A percentile compares a stretch with the other conserved stretches of the same genome.
phyloP scores from a whole-genome alignment of 2,797 vertebrate species.

The Alosa sapidissima region DNA sequence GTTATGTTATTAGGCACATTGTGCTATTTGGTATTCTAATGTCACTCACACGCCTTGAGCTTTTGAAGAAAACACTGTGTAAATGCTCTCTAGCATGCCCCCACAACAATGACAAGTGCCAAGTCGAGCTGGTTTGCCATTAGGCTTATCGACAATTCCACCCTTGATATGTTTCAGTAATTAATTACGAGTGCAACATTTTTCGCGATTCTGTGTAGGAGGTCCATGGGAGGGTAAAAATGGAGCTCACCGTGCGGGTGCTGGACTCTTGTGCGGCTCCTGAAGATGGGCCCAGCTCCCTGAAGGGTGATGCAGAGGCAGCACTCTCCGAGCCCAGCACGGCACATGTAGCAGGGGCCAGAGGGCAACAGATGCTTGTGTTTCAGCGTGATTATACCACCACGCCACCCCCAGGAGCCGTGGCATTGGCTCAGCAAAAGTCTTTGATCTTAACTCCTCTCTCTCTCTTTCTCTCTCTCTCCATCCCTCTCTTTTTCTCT shows the following conservation, averaged over 20 bases:
- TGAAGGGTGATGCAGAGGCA: not conserved
- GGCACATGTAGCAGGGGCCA: not conserved
- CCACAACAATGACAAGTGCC: not conserved
- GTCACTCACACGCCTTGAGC: not conserved
- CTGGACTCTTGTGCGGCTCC: not conserved
- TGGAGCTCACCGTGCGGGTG: not conserved
- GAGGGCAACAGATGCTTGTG: conserved; percentile 26
- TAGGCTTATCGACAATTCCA: not conserved
- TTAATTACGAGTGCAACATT: no score
- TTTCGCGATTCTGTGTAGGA: not conserved
- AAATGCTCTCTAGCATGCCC: not conserved
- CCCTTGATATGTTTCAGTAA: not conserved
- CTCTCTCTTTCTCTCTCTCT: not conserved
- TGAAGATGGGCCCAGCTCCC: not conserved
- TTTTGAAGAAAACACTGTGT: not conserved
- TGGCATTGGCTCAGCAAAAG: conserved; percentile 7
- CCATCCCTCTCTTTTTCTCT: not conserved
- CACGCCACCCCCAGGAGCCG: conserved; percentile 19
- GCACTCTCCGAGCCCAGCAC: not conserved
- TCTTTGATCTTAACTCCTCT: conserved; percentile 19
- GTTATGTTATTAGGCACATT: not conserved
- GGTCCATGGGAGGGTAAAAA: not conserved
- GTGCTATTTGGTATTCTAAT: not conserved
- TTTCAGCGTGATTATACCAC: conserved; percentile 17
- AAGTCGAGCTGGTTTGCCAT: not conserved